A percentile compares a stretch with the other conserved stretches of the same genome.
Conservation (phyloP, 2,113 vertebrate genomes). For the Reinhardtius hippoglossoides region DNA sequence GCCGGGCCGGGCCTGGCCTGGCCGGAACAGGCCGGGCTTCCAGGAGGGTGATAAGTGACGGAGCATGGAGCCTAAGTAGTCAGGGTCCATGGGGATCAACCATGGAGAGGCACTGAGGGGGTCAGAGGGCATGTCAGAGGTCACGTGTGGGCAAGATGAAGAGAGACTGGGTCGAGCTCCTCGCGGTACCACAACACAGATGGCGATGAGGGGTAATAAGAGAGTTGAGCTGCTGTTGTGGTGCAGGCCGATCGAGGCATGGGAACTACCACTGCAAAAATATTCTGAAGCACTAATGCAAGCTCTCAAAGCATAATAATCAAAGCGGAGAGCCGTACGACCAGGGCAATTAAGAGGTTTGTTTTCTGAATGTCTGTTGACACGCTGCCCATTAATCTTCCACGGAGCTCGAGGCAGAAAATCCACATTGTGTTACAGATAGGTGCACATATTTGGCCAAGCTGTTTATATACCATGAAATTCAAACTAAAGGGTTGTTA, state of each 20-base stretch:
- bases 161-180: conserved; percentile 56
- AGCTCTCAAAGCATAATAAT: conserved; percentile 67
- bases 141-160: conserved; percentile 72
- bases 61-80: conserved; percentile 49
- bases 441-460: conserved; percentile 39
- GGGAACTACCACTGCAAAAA: conserved; percentile 39
- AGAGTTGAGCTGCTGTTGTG: conserved; percentile 24
- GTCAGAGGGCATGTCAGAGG: conserved; percentile 72
- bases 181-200: conserved; percentile 65
- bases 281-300: conserved; percentile 41
- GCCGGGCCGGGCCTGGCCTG: conserved; percentile 4
- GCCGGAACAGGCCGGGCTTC: conserved; percentile 61
- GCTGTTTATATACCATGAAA: conserved; percentile 68
- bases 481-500: conserved; percentile 38
- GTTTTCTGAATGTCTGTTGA: conserved; percentile 64
- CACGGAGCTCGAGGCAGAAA: conserved; percentile 40
- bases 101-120: conserved; percentile 22
- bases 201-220: conserved; percentile 58
- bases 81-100: conserved; percentile 48
- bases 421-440: conserved; percentile 39
- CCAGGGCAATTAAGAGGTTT: conserved; percentile 64
- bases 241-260: conserved; percentile 27
- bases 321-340: conserved; percentile 48
- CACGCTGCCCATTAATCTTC: conserved; percentile 67
- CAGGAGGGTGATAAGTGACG: conserved; percentile 76